Percentiles rank a stretch among this genome's conserved stretches.
Conservation (phyloP, 2,888 invertebrate species). For the Cenopis cana region DNA sequence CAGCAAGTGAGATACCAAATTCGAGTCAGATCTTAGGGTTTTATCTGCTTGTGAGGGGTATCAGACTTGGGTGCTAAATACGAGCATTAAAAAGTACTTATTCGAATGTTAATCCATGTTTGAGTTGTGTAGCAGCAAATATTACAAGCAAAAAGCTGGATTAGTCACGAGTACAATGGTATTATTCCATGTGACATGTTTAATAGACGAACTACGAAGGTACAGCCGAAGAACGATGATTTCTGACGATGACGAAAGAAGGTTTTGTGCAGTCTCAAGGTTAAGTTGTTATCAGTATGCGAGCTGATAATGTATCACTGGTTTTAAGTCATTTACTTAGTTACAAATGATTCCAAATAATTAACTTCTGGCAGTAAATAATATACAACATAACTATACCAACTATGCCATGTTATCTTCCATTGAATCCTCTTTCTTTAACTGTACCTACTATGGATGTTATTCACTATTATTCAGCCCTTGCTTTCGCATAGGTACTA, state of each 20-base stretch:
- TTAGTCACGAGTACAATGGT: slow-evolving; percentile 41
- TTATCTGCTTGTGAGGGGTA: no score
- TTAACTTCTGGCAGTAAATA: background rate
- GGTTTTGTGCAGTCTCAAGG: background rate
- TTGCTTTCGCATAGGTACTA: background rate
- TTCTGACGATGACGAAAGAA: slow-evolving; percentile 6
- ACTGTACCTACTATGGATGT: no score
- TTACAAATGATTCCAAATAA: background rate
- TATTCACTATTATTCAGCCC: background rate
- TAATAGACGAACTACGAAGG: background rate
- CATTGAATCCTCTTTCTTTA: slow-evolving; percentile 21
- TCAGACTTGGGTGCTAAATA: no score
- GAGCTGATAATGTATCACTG: background rate
- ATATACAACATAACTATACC: background rate
- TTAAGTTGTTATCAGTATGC: slow-evolving; percentile 5
- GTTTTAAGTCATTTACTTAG: slow-evolving; percentile 7
- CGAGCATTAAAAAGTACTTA: no score
- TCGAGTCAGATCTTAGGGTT: no score
- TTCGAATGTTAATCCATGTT: background rate
- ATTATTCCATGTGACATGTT: slow-evolving; percentile 32
- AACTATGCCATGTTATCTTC: background rate
- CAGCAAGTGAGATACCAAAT: no score
- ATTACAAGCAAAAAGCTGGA: slow-evolving; percentile 38
- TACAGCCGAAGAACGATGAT: slow-evolving; percentile 39
- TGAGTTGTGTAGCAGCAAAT: slow-evolving; percentile 2